Conservation (phyloP, 2,888 invertebrate genomes). For the Galeopsomyia nigrocyanea region DNA sequence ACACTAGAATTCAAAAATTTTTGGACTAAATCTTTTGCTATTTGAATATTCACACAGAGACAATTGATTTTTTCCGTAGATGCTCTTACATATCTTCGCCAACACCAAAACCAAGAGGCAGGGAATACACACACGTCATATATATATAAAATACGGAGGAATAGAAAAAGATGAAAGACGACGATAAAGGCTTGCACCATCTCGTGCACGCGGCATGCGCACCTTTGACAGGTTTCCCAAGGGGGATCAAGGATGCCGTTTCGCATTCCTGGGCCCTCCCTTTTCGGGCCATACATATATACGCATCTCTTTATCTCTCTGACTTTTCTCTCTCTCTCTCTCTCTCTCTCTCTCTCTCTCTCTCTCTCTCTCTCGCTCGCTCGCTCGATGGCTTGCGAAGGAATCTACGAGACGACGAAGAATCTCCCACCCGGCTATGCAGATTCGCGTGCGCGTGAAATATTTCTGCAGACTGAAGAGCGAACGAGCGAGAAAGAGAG, state of each 20-base stretch:
- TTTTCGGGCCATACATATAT: conserved; percentile 53
- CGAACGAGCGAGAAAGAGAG: too few species aligned
- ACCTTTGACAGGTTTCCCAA: conserved; percentile 30
- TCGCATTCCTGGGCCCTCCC: conserved; percentile 42
- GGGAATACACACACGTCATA: conserved; percentile 18
- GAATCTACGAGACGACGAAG: too few species aligned
- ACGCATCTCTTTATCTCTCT: conserved; percentile 49
- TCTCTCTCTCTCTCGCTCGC: conserved; percentile 17
- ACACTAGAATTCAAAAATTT: too few species aligned
- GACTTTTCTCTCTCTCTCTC: conserved; percentile 18
- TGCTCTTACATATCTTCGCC: not conserved
- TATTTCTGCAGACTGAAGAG: too few species aligned
- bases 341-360: conserved; percentile 7
- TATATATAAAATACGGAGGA: too few species aligned
- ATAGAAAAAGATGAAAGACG: too few species aligned
- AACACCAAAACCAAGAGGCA: conserved; percentile 39
- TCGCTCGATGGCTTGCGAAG: not conserved
- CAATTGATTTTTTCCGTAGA: not conserved
- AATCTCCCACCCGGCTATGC: too few species aligned
- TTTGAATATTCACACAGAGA: conserved; percentile 2
- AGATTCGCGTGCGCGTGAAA: too few species aligned
- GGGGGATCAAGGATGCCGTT: conserved; percentile 23
- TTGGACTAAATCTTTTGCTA: too few species aligned
- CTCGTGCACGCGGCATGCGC: conserved; percentile 14
- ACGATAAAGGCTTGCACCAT: conserved; percentile 38